Percentiles rank a stretch among this genome's conserved stretches.
phyloP scores from a whole-genome alignment of 2,888 invertebrate species.

The Drosophila melanosoma region DNA sequence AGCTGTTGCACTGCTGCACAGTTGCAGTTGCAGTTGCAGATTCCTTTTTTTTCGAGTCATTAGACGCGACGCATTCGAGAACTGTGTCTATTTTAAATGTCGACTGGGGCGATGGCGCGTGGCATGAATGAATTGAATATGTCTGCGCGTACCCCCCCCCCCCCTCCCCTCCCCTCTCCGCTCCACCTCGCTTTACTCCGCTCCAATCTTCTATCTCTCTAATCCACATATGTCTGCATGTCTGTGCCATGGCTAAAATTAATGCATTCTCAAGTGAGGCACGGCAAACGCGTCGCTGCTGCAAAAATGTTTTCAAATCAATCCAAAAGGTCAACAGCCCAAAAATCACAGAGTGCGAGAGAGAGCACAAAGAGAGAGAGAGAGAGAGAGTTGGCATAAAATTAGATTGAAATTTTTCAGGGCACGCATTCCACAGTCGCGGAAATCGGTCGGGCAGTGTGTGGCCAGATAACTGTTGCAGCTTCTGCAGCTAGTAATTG shows the following conservation, averaged over 20 bases:
- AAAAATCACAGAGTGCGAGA: slow-evolving; percentile 1
- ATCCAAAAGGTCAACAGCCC: slow-evolving; percentile 73
- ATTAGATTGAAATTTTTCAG: slow-evolving; percentile 45
- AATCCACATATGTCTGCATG: slow-evolving; percentile 21
- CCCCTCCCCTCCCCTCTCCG: background rate
- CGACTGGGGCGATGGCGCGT: slow-evolving; percentile 42
- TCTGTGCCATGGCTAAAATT: slow-evolving; percentile 55
- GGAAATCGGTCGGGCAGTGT: slow-evolving; percentile 27
- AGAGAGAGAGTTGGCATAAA: slow-evolving; percentile 15
- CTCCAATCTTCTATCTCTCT: slow-evolving; percentile 25
- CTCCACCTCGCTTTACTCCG: background rate
- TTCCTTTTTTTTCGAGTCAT: slow-evolving; percentile 23
- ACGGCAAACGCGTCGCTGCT: slow-evolving; percentile 4
- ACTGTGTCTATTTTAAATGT: slow-evolving; percentile 64
- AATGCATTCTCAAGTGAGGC: slow-evolving; percentile 62
- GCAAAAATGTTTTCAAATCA: slow-evolving; percentile 56
- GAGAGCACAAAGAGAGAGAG: background rate
- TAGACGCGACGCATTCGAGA: slow-evolving; percentile 6
- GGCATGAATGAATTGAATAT: slow-evolving; percentile 64
- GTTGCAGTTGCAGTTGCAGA: slow-evolving; percentile 13
- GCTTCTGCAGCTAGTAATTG: background rate
- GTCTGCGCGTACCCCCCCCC: slow-evolving; percentile 10
- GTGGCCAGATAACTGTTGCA: slow-evolving; percentile 12
- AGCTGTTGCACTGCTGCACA: slow-evolving; percentile 9
- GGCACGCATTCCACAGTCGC: slow-evolving; percentile 51